Evolutionary conservation across 2,888 invertebrate species (phyloP), one percentile per base, ranked within the genome.

Genomic region (Cecidostiba fungosa): DNA sequence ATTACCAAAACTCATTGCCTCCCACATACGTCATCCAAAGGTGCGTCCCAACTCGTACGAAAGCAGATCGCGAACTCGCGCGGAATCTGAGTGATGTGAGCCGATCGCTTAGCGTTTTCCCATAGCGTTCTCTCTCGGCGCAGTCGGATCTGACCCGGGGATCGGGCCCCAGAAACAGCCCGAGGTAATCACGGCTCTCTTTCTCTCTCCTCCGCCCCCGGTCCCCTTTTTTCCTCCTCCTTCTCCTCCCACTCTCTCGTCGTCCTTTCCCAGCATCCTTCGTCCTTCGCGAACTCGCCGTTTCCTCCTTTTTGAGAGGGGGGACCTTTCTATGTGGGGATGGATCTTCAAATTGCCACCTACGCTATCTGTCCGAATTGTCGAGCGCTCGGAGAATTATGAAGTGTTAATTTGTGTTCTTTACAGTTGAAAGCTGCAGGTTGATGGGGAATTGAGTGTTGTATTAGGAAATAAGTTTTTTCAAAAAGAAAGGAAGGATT

Each of bases 71-170:
- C 26, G 19, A 36, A 14, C 26, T 43, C 50, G 90, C 91, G 81
- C 89, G 89, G 90, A 90, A 91, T 91, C 91, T 91, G 85, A 92
- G 92, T 92, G 93, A 93, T 93, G 93, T 93, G 93, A 93, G 92
- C 92, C 93, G 92, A 93, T 93, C 93, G 92, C 92, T 93, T 92
- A 92, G 90, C 90, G 90, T 91, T 93, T 93, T 93, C 93, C 93
- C 93, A 93, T 93, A 92, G 93, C 89, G 89, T n/a, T 69, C 54
- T 32, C 74, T n/a, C 62, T 62, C 23, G 74, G 79, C 86, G 88
- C 59, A 59, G 73, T 39, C 89, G 90, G 91, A 92, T 92, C 93
- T 93, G 93, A 93, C 93, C 92, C 91, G 92, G 91, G 92, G 92
- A 92, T 92, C 91, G 92, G 91, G 91, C 91, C 90, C 90, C 89